phyloP scores from a whole-genome alignment of 2,888 invertebrate genomes.

The Gymnocheta viridis region DNA sequence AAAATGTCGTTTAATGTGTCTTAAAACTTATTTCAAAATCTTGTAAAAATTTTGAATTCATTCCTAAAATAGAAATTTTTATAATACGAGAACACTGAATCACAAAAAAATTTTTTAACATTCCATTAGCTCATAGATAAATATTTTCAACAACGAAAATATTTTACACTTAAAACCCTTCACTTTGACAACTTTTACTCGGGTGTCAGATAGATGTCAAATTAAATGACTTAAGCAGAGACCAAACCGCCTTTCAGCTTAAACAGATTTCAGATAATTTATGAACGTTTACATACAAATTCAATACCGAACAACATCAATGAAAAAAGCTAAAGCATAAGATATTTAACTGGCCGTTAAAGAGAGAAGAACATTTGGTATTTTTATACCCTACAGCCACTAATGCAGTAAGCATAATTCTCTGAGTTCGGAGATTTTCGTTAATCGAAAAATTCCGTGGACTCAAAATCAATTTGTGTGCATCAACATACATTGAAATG shows the following conservation, averaged over 20 bases:
- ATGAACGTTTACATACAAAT: conserved; percentile 30
- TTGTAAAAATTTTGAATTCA: too few species aligned
- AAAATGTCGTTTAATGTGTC: too few species aligned
- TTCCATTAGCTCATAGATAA: background rate
- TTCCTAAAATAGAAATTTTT: too few species aligned
- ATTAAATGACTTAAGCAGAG: conserved; percentile 14
- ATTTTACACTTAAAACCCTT: background rate
- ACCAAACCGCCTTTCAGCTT: conserved; percentile 14
- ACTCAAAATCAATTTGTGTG: too few species aligned
- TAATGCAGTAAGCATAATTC: background rate
- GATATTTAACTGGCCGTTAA: background rate
- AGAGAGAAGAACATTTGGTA: background rate
- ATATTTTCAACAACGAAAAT: background rate
- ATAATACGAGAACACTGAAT: too few species aligned
- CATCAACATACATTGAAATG: too few species aligned
- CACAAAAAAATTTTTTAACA: too few species aligned
- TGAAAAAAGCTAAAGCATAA: background rate
- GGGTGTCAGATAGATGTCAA: conserved; percentile 38
- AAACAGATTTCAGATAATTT: conserved; percentile 7
- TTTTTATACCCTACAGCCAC: background rate
- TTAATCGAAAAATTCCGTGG: too few species aligned
- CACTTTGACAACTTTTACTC: background rate
- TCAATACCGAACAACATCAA: background rate
- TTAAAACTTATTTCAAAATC: too few species aligned
- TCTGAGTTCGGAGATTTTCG: background rate